Evolutionary conservation across 2,888 invertebrate species (phyloP), one percentile per base, ranked within the genome.

Genomic region (Hybos culiciformis): DNA sequence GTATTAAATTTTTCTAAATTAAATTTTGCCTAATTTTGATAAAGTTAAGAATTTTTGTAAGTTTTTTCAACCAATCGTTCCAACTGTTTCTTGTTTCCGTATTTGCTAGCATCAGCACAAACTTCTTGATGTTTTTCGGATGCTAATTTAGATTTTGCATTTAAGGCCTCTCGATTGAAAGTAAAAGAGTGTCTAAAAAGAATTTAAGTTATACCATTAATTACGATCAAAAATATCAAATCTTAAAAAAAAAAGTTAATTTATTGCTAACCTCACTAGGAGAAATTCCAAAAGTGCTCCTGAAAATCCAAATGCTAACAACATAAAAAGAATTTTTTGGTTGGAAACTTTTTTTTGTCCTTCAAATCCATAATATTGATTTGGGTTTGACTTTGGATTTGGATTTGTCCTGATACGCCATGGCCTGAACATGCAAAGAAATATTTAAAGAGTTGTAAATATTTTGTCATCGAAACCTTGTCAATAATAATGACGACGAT

Each of bases 331-430:
- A 20, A 84, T 72, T 43, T 69, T 67, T 39, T 64, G 65, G 61
- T 83, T 83, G 1, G 80, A 71, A 7, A 78, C 51, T 52, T 70
- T 75, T 43, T 69, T 71, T 0, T 77, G 36, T 1, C 78, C 78
- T 46, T 67, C 67, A 1, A 78, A 65, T 1, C 80, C 80, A 60
- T 81, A 81, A 54, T 78, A 80, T 1, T 70, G 60, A n/a, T 69
- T 66, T 5, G 61, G 58, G 45, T 54, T 38, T 11, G 18, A 20
- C 49, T 60, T 56, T 7, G 58, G 42, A 46, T 49, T 43, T 34
- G 50, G 54, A 24, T 58, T 49, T 7, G 62, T 57, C 21, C 50
- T 56, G 4, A 61, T 45, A 41, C 57, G 55, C 62, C 62, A 63
- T 1, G 56, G 51, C 26, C 56, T 56, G 19, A 8, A 46, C 45